Conservation (phyloP, 2,113 vertebrate genomes). For the Mastomys coucha region DNA sequence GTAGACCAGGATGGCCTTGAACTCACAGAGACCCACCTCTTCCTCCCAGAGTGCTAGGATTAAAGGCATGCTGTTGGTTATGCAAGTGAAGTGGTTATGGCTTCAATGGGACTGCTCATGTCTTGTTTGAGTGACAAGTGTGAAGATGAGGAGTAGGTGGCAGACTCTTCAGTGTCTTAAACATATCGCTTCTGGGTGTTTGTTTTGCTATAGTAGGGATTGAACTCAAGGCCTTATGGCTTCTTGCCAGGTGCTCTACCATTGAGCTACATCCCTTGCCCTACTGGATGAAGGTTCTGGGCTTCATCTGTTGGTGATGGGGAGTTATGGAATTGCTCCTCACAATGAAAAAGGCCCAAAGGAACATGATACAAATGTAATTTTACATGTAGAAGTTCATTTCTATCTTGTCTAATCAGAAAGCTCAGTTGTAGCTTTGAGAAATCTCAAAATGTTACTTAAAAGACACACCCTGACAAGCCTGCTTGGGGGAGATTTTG, state of each 20-base stretch:
- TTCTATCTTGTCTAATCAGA: slow-evolving; percentile 26
- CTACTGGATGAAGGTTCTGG: neutral
- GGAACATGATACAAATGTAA: neutral
- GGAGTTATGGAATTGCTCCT: neutral
- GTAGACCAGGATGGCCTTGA: no score
- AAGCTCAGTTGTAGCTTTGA: slow-evolving; percentile 30
- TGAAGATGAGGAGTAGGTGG: neutral
- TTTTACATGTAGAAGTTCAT: slow-evolving; percentile 47
- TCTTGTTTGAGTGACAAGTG: neutral
- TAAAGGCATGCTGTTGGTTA: no score
- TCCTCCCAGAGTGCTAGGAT: no score
- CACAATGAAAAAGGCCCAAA: neutral
- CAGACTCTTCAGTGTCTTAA: neutral
- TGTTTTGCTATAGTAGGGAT: neutral
- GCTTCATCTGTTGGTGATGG: neutral
- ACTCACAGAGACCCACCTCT: no score
- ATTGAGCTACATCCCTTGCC: neutral
- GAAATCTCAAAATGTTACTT: slow-evolving; percentile 32
- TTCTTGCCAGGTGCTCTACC: neutral
- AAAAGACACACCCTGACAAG: slow-evolving; percentile 50
- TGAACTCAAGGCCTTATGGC: neutral
- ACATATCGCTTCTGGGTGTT: neutral
- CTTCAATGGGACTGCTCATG: neutral
- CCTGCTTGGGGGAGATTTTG: slow-evolving; percentile 38
- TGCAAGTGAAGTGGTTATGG: neutral